Base-by-base conservation (phyloP, 2,113 vertebrate genomes). In the Chaetura pelagica region DNA sequence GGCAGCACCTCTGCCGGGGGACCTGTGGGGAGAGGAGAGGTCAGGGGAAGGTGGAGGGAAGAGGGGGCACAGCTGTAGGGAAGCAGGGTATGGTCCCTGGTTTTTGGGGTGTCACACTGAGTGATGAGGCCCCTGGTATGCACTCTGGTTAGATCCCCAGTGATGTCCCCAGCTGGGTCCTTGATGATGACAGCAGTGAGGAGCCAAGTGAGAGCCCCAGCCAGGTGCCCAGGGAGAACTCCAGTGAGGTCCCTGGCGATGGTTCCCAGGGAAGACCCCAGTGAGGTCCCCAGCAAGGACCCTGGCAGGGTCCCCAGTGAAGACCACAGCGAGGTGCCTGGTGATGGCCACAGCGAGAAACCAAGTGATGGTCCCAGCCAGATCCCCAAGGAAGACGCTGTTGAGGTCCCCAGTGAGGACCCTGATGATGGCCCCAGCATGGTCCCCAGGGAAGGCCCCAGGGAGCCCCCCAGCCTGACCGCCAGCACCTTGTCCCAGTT, bases 31-130 rank as follows among this genome's bases (percentile, higher is more conserved):
- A 96, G 48, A 81, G 27, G 4, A 30, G 16, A 3, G n/a, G 24
- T 92, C 82, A 84, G 77, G 1, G 51, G 24, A 29, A 15, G 69
- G 46, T 22, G 66, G 14, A 75, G 49, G 32, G 54, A 51, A 49
- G 38, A 1, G 18, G 26, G 51, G 24, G 7, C 23, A 42, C 40
- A 42, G 69, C 51, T 22, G 66, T 12, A 75, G 49, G 32, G 54
- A 51, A 49, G n/a, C 13, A 22, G 23, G 24, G 7, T 11, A 32
- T 0, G 4, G 15, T 4, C 15, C 35, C 15, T 21, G 66, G 18
- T 15, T 72, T 58, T 29, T 51, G 64, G 42, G 29, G 13, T 0
- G 1, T 35, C 40, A 29, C 40, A 1, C 18, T 2, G 64, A 71
- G 61, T 1, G 21, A 40, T 0, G 1, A 52, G 22, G 40, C n/a